Base-by-base conservation (phyloP, 1,140 invertebrate genomes). In the Bombus breviceps region DNA sequence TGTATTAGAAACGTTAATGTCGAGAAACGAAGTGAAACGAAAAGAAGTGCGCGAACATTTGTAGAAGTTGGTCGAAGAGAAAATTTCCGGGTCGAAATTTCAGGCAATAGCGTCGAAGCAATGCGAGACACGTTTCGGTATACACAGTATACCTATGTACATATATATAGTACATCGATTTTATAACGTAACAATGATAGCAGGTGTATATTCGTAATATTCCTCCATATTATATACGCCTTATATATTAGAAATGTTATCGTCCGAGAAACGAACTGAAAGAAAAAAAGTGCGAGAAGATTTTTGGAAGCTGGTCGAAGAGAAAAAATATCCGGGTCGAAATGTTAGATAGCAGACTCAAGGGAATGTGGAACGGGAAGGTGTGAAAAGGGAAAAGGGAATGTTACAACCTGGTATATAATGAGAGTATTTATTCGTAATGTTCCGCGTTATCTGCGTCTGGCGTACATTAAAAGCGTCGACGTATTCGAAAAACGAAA, bases 81-180 rank as follows among this genome's bases (percentile, higher is more conserved):
- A 28, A 78, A 78, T 72, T 72, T 47, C 68, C 68, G n/a, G n/a
- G 28, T 59, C n/a, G 47, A 28, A 72, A 57, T 81, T 81, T 81
- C 43, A 72, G 28, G 12, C 22, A 59, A 68, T 18, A 32, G 18
- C 39, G 34, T 15, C 18, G 34, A n/a, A 37, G 37, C 18, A 34
- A 81, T 53, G 43, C 28, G n/a, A n/a, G 0, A 4, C 34, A 34
- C 34, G 34, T 71, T 69, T 15, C 2, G 6, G 32, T 1, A 3
- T 22, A 66, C 6, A 6, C 22, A 5, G 1, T 66, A 3, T 8
- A 15, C 15, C 6, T 66, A 66, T 18, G 2, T 32, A 8, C n/a
- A n/a, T 3, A 22, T 66, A 6, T 25, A 37, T 1, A 34, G 37
- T 32, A 34, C 22, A 41, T 81, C 18, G 0, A 53, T 18, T 5